phyloP scores from a whole-genome alignment of 2,113 vertebrate species.

The Pseudorhombus dupliciocellatus region DNA sequence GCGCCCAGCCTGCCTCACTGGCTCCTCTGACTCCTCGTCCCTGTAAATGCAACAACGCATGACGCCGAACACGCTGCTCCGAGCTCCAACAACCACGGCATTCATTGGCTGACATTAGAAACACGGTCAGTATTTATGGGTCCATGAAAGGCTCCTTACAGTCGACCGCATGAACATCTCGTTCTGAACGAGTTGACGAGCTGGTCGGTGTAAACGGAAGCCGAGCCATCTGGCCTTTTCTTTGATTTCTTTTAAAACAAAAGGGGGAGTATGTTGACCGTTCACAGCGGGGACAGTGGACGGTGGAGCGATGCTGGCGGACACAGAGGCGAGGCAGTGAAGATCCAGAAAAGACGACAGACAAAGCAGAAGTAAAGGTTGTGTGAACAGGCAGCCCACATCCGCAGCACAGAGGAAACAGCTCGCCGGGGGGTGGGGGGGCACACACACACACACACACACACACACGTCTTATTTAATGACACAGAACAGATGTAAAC shows the following conservation, averaged over 20 bases:
- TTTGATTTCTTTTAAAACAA: constrained; percentile 6
- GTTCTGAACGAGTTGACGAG: not conserved
- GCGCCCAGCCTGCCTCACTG: not conserved
- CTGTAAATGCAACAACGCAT: not conserved
- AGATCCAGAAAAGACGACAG: constrained; percentile 4
- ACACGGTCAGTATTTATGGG: not conserved
- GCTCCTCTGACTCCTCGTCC: not conserved
- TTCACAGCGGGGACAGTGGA: too few relatives aligned
- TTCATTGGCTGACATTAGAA: constrained; percentile 20
- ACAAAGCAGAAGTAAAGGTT: constrained; percentile 67
- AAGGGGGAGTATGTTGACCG: not conserved
- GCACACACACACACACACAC: not conserved
- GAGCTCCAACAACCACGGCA: constrained; percentile 8
- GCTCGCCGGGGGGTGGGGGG: not conserved
- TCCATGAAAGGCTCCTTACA: constrained; percentile 5
- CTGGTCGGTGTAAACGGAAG: not conserved
- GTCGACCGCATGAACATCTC: constrained; percentile 14
- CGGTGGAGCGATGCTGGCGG: not conserved
- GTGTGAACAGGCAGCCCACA: constrained; percentile 62
- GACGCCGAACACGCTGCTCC: constrained; percentile 9
- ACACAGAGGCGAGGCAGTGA: constrained; percentile 1
- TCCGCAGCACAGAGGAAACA: constrained; percentile 68
- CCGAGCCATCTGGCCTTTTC: not conserved
- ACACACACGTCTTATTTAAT: constrained; percentile 24
- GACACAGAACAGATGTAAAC: constrained; percentile 65